Conservation (phyloP, 1,140 invertebrate genomes). For the Conus ventricosus region DNA sequence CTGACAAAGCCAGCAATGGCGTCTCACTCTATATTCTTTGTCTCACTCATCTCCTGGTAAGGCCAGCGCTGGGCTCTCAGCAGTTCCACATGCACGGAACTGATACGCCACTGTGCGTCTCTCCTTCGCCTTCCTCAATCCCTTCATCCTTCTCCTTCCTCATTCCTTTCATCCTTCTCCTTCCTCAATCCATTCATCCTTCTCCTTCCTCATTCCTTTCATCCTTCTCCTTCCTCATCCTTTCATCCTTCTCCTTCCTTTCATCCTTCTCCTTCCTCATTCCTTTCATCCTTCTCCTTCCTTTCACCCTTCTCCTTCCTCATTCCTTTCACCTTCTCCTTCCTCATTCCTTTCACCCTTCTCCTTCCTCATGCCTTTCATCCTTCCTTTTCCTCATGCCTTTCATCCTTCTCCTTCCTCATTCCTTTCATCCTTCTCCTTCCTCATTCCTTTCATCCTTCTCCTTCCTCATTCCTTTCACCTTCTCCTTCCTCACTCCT, state of each 20-base stretch:
- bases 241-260: not conserved
- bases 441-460: not conserved
- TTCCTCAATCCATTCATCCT: not conserved
- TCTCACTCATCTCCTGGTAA: no score
- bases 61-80: no score
- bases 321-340: not conserved
- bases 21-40: no score
- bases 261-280: not conserved
- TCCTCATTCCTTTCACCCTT: not conserved
- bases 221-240: not conserved
- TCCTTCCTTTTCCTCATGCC: no score
- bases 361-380: not conserved
- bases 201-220: not conserved
- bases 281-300: not conserved
- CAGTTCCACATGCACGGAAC: no score
- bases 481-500: not conserved
- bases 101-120: no score
- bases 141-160: not conserved
- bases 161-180: not conserved
- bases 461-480: no score
- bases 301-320: not conserved
- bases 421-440: not conserved
- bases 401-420: no score
- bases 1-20: no score
- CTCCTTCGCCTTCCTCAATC: no score